Base-by-base conservation (phyloP, 2,888 invertebrate genomes). In the Choreutis nemorana region DNA sequence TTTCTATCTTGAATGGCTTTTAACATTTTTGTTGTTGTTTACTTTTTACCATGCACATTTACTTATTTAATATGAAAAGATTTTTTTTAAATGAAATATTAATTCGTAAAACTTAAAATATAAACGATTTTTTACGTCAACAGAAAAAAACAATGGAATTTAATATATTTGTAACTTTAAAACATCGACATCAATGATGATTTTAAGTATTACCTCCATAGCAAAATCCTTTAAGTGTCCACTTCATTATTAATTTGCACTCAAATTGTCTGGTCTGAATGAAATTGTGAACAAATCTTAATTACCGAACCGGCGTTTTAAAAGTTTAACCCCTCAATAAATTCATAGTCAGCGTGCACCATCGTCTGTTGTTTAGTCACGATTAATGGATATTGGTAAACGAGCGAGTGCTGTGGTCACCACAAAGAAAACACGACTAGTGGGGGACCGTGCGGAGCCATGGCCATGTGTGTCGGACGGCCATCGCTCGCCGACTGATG, bases 401-500 rank as follows among this genome's bases (percentile, higher is more conserved):
- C n/a, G n/a, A n/a, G n/a, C n/a, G n/a, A n/a, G n/a, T 53, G 50
- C 41, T 51, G 46, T 40, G 35, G 37, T 45, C 51, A 64, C 56
- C 64, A 66, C 66, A 67, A 68, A 66, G 62, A 50, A 50, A 40
- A 55, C 46, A 12, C 22, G 9, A 14, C 66, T 45, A 42, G 41
- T 34, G 37, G 39, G 29, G 43, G 56, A 52, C 49, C 40, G 37
- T 35, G 42, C 37, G 50, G 46, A 45, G 51, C 58, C 68, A 67
- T 67, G 61, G 46, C 53, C 65, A 53, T 51, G 46, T 48, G 53
- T 54, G 57, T 59, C 51, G 52, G 55, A 50, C 64, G 67, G 59
- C 58, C 55, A 58, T 65, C 66, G 62, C 55, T 60, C 50, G 55
- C 72, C 72, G 63, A 78, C 78, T 78, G 73, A 73, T 75, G 75